Conservation (phyloP, 1,140 invertebrate genomes). For the Macrocentrus cingulum region DNA sequence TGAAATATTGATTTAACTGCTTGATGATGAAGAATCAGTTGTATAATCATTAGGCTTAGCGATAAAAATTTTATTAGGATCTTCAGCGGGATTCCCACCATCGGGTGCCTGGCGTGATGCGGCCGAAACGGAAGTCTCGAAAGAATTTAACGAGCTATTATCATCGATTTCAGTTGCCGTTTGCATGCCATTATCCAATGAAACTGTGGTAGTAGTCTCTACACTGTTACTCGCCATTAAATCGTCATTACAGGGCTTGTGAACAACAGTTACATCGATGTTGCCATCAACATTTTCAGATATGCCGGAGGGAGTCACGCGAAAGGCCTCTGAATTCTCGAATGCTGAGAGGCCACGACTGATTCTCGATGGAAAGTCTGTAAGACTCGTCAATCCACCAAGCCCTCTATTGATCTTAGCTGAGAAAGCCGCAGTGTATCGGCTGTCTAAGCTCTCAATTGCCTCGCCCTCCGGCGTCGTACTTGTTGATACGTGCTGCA, state of each 20-base stretch:
- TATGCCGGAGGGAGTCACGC: slow-evolving; percentile 36
- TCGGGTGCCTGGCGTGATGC: slow-evolving; percentile 53
- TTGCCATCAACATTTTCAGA: slow-evolving; percentile 41
- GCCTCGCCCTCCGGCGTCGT: slow-evolving; percentile 40
- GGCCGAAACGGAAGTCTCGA: slow-evolving; percentile 40
- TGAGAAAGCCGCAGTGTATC: slow-evolving; percentile 44
- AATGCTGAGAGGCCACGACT: not conserved
- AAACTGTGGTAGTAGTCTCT: slow-evolving; percentile 37
- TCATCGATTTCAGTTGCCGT: slow-evolving; percentile 33
- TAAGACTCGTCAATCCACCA: slow-evolving; percentile 34
- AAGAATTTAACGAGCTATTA: slow-evolving; percentile 32
- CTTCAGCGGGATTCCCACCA: slow-evolving; percentile 52
- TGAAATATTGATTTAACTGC: slow-evolving; percentile 27
- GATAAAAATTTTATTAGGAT: slow-evolving; percentile 25
- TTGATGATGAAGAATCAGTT: slow-evolving; percentile 21
- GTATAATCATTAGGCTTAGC: slow-evolving; percentile 20
- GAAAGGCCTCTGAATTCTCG: slow-evolving; percentile 32
- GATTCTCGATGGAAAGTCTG: slow-evolving; percentile 30
- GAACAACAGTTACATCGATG: slow-evolving; percentile 39
- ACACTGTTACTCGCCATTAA: slow-evolving; percentile 37
- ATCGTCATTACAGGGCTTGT: slow-evolving; percentile 37
- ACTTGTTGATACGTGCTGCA: slow-evolving; percentile 7
- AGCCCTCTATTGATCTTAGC: slow-evolving; percentile 37
- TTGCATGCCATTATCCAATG: slow-evolving; percentile 36
- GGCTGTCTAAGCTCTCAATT: slow-evolving; percentile 44